Base-by-base conservation (phyloP, 1,140 invertebrate species). In the Batillaria attramentaria region DNA sequence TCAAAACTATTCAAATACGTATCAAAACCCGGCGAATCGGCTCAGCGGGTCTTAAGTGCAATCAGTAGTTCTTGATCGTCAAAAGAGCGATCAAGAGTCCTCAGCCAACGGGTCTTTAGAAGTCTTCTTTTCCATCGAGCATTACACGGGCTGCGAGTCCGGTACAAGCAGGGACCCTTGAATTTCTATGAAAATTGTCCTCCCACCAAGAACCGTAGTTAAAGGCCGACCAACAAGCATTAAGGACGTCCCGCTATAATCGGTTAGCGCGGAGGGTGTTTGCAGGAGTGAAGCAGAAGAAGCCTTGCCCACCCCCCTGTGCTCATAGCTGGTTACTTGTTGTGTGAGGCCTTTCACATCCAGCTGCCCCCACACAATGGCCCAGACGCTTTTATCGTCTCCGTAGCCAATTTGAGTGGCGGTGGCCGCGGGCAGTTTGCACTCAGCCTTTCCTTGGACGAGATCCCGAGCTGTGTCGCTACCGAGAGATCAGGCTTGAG, bases 331-430 rank as follows among this genome's bases (percentile, higher is more conserved):
- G 68, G 68, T 39, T 28, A 46, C 68, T 46, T 70, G 68, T 70
- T 46, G 68, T 70, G 68, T 46, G 68, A 70, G 68, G n/a, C 50
- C 76, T 70, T 66, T 78, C 68, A 78, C 35, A 65, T 43, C n/a
- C 66, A 70, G 35, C 50, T 13, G 50, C n/a, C 66, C n/a, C 3
- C 43, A 24, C 60, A 81, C 79, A 77, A 77, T 62, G 68, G 46
- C 4, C 50, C 68, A 70, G 60, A 65, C 57, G 60, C 37, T 66
- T 50, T 41, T 66, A 62, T 74, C 57, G 72, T 43, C 37, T 28
- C 24, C 24, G 20, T 4, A 74, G 70, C 57, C 76, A 80, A 60
- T 77, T 76, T 39, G 37, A 43, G 31, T 50, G 76, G 31, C 62
- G 76, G 35, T 43, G 6, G 41, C 76, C 76, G 28, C 42, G 50